phyloP scores from a whole-genome alignment of 2,113 vertebrate genomes.

The Arizona elegans region DNA sequence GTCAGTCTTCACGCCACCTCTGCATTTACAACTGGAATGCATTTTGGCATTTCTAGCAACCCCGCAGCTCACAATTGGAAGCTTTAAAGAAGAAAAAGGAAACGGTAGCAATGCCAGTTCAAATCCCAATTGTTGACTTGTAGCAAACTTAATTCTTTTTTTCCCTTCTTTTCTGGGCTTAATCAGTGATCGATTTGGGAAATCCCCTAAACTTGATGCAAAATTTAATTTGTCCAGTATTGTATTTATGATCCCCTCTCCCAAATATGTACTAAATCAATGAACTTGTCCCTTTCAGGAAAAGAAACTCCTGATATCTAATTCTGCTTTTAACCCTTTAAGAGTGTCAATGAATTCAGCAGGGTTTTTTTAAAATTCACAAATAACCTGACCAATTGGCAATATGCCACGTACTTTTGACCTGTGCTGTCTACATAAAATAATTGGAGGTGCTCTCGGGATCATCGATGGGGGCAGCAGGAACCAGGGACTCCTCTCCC shows the following conservation, averaged over 20 bases:
- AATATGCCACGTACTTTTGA: background rate
- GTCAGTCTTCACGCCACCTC: background rate
- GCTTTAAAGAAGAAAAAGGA: background rate
- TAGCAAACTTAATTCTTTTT: background rate
- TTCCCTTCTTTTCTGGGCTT: no score
- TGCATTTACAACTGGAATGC: background rate
- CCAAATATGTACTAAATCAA: background rate
- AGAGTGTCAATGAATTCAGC: background rate
- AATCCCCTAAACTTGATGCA: background rate
- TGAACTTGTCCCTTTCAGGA: background rate
- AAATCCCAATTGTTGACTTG: background rate
- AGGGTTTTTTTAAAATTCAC: background rate
- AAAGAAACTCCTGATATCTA: background rate
- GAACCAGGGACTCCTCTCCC: constrained; percentile 75
- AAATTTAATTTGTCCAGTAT: background rate
- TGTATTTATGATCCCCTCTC: background rate
- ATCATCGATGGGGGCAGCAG: constrained; percentile 27
- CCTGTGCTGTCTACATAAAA: constrained; percentile 47
- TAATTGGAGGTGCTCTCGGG: constrained; percentile 56
- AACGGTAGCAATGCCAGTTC: background rate
- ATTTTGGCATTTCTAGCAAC: background rate
- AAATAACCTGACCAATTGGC: background rate
- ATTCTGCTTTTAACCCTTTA: background rate
- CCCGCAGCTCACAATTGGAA: no score
- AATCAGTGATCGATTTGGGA: no score